phyloP scores from a whole-genome alignment of 2,888 invertebrate genomes.

The Drosophila gaucha region DNA sequence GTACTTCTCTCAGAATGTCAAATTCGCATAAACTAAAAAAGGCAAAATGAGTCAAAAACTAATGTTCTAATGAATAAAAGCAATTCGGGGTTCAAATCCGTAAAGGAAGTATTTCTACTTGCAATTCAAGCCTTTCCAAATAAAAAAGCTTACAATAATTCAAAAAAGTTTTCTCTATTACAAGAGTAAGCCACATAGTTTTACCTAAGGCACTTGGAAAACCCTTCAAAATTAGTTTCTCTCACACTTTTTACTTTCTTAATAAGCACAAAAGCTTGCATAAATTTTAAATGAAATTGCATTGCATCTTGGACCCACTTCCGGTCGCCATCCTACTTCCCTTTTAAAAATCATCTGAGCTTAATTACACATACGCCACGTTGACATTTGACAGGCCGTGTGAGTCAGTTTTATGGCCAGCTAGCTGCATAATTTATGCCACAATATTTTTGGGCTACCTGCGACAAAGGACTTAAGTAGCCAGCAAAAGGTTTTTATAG shows the following conservation, averaged over 20 bases:
- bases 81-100: too few relatives aligned
- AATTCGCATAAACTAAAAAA: too few relatives aligned
- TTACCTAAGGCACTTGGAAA: background rate
- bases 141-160: background rate
- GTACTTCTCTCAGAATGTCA: too few relatives aligned
- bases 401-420: constrained; percentile 60
- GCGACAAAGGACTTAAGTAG: constrained; percentile 67
- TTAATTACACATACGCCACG: constrained; percentile 72
- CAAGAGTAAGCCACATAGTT: background rate
- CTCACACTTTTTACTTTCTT: background rate
- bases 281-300: constrained; percentile 9
- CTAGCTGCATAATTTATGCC: constrained; percentile 68
- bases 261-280: background rate
- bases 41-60: too few relatives aligned
- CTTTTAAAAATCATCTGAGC: constrained; percentile 38
- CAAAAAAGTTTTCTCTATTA: background rate
- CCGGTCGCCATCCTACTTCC: background rate
- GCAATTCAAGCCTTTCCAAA: too few relatives aligned
- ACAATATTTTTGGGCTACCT: constrained; percentile 50
- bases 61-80: too few relatives aligned
- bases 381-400: constrained; percentile 58
- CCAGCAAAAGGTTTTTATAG: constrained; percentile 71
- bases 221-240: background rate
- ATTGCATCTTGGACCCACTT: background rate
- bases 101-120: too few relatives aligned